Evolutionary conservation across 2,113 vertebrate species (phyloP), one percentile per base, ranked within the genome.

Genomic region (Alligator sinensis): DNA sequence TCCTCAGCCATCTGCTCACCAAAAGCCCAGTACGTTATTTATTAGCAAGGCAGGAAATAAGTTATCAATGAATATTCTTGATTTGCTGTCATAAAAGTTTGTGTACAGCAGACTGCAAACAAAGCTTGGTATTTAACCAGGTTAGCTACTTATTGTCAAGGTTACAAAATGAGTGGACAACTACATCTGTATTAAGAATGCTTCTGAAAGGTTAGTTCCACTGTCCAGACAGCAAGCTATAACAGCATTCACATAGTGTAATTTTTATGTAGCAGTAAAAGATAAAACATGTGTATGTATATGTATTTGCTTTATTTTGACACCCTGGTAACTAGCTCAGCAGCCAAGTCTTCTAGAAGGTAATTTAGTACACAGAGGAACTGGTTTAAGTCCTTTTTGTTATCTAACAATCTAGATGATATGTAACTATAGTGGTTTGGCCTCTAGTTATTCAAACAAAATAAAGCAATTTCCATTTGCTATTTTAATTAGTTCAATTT

Each of bases 131-230:
- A 92, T 95, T 94, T 80, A 95, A 91, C 76, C 79, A 80, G 92
- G 86, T 94, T 88, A 93, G 57, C 66, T 89, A 95, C 85, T 96
- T 77, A 95, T 66, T 85, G 86, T 95, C 95, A 95, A 94, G 93
- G 84, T 89, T 96, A 90, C 91, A 74, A 96, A 95, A 96, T 79
- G 89, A 94, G 87, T 38, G 92, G 90, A 88, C 94, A 95, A 81
- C 47, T 47, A 47, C 47, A 87, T 91, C 81, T 68, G 80, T 64
- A 77, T 5, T 64, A 84, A 77, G 79, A 47, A 72, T 77, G 3
- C 62, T 96, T 96, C 89, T 96, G 84, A 18, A 86, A 90, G 80
- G 89, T 77, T 94, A 86, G 90, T 94, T 95, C 55, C 82, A 92
- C 87, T 54, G 88, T 95, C 96, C 94, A 93, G 93, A 89, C 77